Evolutionary conservation across 2,888 invertebrate species (phyloP), one percentile per base, ranked within the genome.

Genomic region (Drosophila hamatofila): DNA sequence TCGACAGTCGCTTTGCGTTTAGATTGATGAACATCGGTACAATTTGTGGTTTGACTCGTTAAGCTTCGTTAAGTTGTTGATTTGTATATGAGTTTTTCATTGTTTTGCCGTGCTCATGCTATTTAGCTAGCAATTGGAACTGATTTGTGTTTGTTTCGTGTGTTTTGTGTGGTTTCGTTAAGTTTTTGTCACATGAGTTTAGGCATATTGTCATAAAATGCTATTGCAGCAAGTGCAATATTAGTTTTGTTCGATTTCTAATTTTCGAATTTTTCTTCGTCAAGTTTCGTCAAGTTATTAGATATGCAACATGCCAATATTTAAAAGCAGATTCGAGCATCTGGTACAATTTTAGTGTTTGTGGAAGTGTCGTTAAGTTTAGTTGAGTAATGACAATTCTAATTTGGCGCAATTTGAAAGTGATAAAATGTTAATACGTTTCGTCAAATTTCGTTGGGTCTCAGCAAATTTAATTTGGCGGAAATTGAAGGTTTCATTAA

Each of bases 31-130:
- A n/a, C 54, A 56, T 41, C 11, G 7, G 30, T 30, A n/a, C 27
- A 48, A 63, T 63, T 61, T 55, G 60, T 23, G 55, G 55, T 48
- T 52, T 48, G 33, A 8, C 44, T 48, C 48, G 57, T 65, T 63
- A 56, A 65, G 75, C 64, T 68, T 72, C 62, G 48, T 63, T 62
- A 56, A 60, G 66, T 54, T 61, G 60, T 55, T 60, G 57, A 66
- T 72, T 66, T 66, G 33, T 11, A 11, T 35, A 23, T 11, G 27
- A 9, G 18, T 4, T 16, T 55, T 30, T 2, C 7, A 21, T 41
- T 18, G 27, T 30, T 16, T 23, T 25, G 3, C 2, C 16, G 16
- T 25, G 14, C 8, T 49, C 30, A 33, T 14, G 33, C 16, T 16
- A 39, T 6, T 39, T 25, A 37, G 48, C 16, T 33, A 3, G 14